Percentiles rank a stretch among this genome's conserved stretches.
Evolutionary conservation across 1,140 invertebrate genomes (phyloP).

Genomic region (Neodiprion lecontei): DNA sequence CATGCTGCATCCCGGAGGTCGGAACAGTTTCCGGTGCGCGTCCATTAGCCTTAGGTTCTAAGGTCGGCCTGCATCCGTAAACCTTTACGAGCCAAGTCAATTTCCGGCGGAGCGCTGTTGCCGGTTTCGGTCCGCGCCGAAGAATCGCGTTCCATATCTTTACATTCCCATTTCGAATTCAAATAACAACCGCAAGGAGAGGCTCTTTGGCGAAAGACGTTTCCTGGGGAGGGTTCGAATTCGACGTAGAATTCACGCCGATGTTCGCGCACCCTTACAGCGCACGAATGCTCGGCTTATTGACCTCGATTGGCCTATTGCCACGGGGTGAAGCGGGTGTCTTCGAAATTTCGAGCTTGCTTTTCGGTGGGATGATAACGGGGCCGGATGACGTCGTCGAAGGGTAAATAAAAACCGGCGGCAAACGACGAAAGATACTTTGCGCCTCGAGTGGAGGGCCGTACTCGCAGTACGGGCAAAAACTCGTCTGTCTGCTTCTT

Average conservation of each 20-base stretch:
- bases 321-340: neutral
- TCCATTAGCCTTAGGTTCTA: slow-evolving; percentile 25
- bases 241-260: no score
- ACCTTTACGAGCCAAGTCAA: slow-evolving; percentile 31
- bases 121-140: slow-evolving; percentile 18
- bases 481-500: no score
- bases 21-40: slow-evolving; percentile 2
- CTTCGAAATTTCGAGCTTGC: neutral
- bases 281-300: neutral
- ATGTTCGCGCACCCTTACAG: neutral
- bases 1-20: neutral
- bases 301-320: neutral
- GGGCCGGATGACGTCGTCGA: no score
- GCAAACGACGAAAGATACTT: no score
- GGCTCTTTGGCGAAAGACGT: no score
- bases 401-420: no score
- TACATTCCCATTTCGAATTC: neutral
- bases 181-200: neutral
- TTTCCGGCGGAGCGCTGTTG: slow-evolving; percentile 25
- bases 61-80: slow-evolving; percentile 23
- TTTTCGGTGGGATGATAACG: neutral
- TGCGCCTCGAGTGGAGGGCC: no score
- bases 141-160: neutral
- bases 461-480: no score
- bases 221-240: no score